Conservation (phyloP, 2,888 invertebrate species). For the Limnephilus marmoratus region DNA sequence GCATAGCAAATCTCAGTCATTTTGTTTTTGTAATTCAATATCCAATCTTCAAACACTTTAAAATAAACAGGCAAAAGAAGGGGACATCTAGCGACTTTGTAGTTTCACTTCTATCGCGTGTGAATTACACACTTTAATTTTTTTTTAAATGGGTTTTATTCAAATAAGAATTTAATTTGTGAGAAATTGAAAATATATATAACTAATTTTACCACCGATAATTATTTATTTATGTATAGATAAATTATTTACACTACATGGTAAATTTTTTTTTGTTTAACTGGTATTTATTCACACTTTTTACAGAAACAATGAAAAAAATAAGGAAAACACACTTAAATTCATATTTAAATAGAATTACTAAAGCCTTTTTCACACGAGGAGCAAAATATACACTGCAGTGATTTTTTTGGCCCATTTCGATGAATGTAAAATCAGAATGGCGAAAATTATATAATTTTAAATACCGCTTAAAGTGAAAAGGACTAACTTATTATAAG, state of each 20-base stretch:
- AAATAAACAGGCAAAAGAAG: too few relatives aligned
- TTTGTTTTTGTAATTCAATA: too few relatives aligned
- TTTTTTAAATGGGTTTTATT: not conserved
- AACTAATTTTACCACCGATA: not conserved
- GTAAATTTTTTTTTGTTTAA: too few relatives aligned
- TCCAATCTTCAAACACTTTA: too few relatives aligned
- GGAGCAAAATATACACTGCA: too few relatives aligned
- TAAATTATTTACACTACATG: not conserved
- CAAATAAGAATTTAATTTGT: not conserved
- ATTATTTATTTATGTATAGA: not conserved
- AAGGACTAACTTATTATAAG: not conserved
- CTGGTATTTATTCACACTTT: not conserved
- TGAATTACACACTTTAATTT: too few relatives aligned
- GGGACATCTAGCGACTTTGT: too few relatives aligned
- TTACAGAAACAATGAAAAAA: not conserved
- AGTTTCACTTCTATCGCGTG: too few relatives aligned
- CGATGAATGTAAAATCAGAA: not conserved
- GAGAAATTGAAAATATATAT: not conserved
- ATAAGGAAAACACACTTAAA: not conserved
- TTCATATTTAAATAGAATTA: not conserved
- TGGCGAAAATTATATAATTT: not conserved
- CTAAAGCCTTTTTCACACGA: too few relatives aligned
- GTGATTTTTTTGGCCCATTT: too few relatives aligned
- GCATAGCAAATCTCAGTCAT: too few relatives aligned
- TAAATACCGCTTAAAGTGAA: not conserved